Base-by-base conservation (phyloP, 2,888 invertebrate genomes). In the Watsonalla cultraria region DNA sequence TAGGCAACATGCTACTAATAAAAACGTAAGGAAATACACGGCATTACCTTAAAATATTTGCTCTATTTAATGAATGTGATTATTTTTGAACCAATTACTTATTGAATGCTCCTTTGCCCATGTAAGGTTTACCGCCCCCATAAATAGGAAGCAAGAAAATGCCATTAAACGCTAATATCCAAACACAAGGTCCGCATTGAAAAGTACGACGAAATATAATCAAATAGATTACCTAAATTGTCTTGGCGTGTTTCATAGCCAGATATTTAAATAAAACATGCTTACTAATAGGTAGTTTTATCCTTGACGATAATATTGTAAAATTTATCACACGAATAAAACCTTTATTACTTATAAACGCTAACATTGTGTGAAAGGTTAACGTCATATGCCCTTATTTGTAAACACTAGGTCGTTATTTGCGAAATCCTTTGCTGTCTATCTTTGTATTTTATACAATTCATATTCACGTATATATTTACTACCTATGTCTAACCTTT, bases 171-270 rank as follows among this genome's bases (percentile, higher is more conserved):
- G 5, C 13, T 35, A 48, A 48, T 48, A 37, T 1, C 37, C 7
- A 37, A 7, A 48, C 35, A 8, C 47, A 13, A 48, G n/a, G 33
- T 13, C 35, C 47, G 47, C 47, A 48, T 48, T 34, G 47, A 48
- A 48, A 48, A 51, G 53, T 63, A 65, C 65, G 61, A 64, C 68
- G 66, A 68, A 72, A 74, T 54, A 65, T 75, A 74, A 77, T 77
- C 71, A 75, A 75, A 70, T 72, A 64, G 66, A 73, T 75, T 71
- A 67, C 61, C 63, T 51, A 47, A 52, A 64, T 63, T 57, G 59
- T 55, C 62, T 64, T 37, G 62, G 60, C 61, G 66, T 61, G 59
- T 60, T 66, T 62, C 60, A 63, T 61, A 62, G 47, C 7, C 35
- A 59, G 58, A 57, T 66, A 65, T 65, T 66, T 62, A 61, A 66